phyloP scores from a whole-genome alignment of 2,113 vertebrate species.

The Isichthys henryi region DNA sequence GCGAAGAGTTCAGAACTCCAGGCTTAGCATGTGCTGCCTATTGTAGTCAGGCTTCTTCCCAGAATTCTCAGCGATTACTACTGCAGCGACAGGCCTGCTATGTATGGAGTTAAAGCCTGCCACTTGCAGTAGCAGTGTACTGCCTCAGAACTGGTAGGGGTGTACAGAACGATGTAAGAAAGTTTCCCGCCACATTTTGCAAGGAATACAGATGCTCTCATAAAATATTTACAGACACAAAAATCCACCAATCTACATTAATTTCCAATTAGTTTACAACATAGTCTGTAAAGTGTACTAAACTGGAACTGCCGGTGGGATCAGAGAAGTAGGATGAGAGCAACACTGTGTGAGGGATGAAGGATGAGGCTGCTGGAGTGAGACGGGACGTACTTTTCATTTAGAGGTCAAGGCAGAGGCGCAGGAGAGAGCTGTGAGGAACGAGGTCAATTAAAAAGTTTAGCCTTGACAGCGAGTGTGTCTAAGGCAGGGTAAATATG shows the following conservation, averaged over 20 bases:
- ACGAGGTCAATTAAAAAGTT: background rate
- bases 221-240: background rate
- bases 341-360: background rate
- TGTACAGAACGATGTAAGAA: background rate
- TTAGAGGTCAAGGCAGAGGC: background rate
- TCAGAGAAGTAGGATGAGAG: background rate
- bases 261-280: background rate
- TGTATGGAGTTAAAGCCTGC: background rate
- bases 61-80: background rate
- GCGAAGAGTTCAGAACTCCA: conserved; percentile 11
- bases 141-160: background rate
- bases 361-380: background rate
- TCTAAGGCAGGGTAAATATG: background rate
- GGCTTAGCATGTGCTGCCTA: conserved; percentile 8
- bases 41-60: background rate
- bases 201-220: background rate
- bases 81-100: background rate
- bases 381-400: background rate
- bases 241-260: background rate
- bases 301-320: background rate
- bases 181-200: background rate
- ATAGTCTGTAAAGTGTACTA: background rate
- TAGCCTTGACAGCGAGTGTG: background rate
- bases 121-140: background rate
- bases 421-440: background rate